Percentiles rank a stretch among this genome's conserved stretches.
Evolutionary conservation across 2,888 invertebrate genomes (phyloP).

Genomic region (Merodon equestris): DNA sequence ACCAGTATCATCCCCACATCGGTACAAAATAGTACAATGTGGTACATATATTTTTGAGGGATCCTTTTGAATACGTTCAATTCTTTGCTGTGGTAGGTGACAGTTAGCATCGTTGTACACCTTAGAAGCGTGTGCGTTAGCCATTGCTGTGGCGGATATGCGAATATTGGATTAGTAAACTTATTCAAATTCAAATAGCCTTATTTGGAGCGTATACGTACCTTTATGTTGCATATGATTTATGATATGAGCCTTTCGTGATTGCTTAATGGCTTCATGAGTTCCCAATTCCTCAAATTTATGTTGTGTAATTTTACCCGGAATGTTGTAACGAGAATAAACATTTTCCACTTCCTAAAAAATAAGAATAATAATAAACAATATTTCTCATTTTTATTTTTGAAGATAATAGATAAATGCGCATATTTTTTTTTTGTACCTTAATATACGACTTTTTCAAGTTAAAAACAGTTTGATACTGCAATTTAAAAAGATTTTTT

Average conservation of each 20-base stretch:
- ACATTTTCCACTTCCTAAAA: constrained; percentile 71
- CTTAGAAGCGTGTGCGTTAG: constrained; percentile 74
- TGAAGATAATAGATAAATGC: too few species aligned
- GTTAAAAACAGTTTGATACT: too few species aligned
- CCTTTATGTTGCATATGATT: constrained; percentile 74
- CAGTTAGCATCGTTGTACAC: constrained; percentile 74
- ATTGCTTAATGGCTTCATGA: constrained; percentile 73
- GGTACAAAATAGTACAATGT: constrained; percentile 90
- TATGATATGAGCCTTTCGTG: constrained; percentile 73
- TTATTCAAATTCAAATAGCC: background rate
- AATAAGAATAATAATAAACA: constrained; percentile 23
- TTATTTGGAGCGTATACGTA: constrained; percentile 49
- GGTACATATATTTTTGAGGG: constrained; percentile 88
- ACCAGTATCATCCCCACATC: constrained; percentile 92
- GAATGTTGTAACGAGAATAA: constrained; percentile 74
- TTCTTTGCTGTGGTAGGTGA: constrained; percentile 84
- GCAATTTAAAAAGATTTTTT: too few species aligned
- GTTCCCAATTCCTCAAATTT: constrained; percentile 76
- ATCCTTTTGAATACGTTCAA: constrained; percentile 84
- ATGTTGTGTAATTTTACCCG: constrained; percentile 74
- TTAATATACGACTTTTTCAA: too few species aligned
- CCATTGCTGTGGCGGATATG: constrained; percentile 73
- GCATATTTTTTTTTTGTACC: background rate
- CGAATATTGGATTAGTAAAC: constrained; percentile 16
- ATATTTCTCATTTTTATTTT: too few species aligned